phyloP scores from a whole-genome alignment of 2,797 vertebrate genomes.

The Sternotherus odoratus region DNA sequence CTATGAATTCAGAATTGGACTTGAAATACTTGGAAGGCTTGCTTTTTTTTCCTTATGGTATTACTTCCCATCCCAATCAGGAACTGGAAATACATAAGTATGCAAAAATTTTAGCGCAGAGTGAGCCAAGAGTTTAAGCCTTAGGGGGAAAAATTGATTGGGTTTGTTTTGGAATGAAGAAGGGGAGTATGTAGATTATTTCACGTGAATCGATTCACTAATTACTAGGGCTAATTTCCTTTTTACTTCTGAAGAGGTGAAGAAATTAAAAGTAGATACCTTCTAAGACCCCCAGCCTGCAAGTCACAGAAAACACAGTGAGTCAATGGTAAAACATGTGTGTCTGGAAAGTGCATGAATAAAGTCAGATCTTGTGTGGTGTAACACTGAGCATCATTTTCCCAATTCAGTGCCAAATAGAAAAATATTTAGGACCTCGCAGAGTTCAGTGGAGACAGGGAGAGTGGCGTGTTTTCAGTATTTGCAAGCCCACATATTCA shows the following conservation, averaged over 20 bases:
- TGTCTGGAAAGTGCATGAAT: not conserved
- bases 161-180: not conserved
- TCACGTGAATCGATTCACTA: fast-evolving
- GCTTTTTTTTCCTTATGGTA: not conserved
- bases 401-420: not conserved
- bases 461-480: not conserved
- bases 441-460: not conserved
- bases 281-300: not conserved
- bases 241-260: not conserved
- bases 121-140: not conserved
- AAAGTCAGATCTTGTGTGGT: not conserved
- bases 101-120: not conserved
- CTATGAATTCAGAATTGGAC: not conserved
- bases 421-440: not conserved
- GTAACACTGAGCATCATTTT: not conserved
- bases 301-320: not conserved
- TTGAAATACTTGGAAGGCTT: not conserved
- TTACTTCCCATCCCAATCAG: fast-evolving
- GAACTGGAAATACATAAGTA: not conserved
- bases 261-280: fast-evolving
- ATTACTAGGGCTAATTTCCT: fast-evolving
- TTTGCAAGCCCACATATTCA: not conserved
- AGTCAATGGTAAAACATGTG: not conserved
- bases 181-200: not conserved
- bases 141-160: not conserved